Evolutionary conservation across 2,113 vertebrate species (phyloP), one percentile per base, ranked within the genome.

Genomic region (Solea senegalensis): DNA sequence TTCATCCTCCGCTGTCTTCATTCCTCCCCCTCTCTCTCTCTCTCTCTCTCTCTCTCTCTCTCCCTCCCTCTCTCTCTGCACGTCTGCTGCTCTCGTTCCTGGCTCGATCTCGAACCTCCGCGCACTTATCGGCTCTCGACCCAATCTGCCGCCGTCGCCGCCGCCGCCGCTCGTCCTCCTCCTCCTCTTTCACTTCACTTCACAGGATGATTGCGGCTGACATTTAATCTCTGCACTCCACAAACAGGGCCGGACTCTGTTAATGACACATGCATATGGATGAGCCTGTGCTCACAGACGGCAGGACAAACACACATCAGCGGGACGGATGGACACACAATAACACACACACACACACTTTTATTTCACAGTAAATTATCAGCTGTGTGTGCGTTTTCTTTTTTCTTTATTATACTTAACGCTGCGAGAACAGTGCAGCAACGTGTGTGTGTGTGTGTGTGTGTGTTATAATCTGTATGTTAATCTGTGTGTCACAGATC

Each of bases 401-500:
- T 7, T 8, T 44, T 44, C 43, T 21, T 21, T 21, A 21, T 21
- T 21, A 21, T 21, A 21, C 21, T 21, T 21, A 21, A 21, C 21
- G 21, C 21, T 21, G 21, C 1, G 21, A 21, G 21, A 21, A 21
- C 21, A 21, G 21, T 21, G 21, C 21, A 21, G 21, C 21, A 21
- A 21, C 21, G 10, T n/a, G 16, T 50, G 28, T 61, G 49, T 49
- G n/a, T n/a, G n/a, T n/a, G n/a, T n/a, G n/a, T 7, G 5, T 52
- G 58, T 54, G 11, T 43, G 65, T 48, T 13, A 14, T 34, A 55
- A 10, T 26, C 3, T 46, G 64, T 68, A 26, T 57, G 51, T 57
- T 11, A 50, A 4, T 85, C 7, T 65, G 26, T 76, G 66, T 67
- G 57, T 76, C 83, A 46, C 92, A 99, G 97, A 98, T 95, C 96